phyloP scores from a whole-genome alignment of 1,140 invertebrate genomes.

The Vanessa atalanta region DNA sequence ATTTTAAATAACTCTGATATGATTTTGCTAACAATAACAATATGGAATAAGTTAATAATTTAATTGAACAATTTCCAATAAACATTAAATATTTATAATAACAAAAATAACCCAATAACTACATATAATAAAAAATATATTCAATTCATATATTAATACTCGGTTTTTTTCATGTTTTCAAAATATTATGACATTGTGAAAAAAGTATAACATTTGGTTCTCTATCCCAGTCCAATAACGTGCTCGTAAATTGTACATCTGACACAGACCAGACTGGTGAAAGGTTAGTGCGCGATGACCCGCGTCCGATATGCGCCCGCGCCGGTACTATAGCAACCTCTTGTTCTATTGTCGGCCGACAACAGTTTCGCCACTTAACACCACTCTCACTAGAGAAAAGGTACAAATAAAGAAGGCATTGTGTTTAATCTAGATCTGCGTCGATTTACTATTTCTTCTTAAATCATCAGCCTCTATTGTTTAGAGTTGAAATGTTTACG shows the following conservation, averaged over 20 bases:
- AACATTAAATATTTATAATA: too few species aligned
- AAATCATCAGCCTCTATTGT: constrained; percentile 52
- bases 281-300: constrained; percentile 70
- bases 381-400: constrained; percentile 72
- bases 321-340: constrained; percentile 50
- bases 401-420: constrained; percentile 71
- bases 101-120: too few species aligned
- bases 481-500: constrained; percentile 34
- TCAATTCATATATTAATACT: too few species aligned
- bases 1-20: background rate
- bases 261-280: constrained; percentile 47
- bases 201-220: background rate
- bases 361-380: constrained; percentile 71
- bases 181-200: too few species aligned
- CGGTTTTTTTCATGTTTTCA: too few species aligned
- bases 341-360: constrained; percentile 57
- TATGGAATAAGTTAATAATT: too few species aligned
- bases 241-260: constrained; percentile 3
- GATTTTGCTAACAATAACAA: too few species aligned
- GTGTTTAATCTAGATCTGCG: constrained; percentile 72
- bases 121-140: too few species aligned
- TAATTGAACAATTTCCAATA: too few species aligned
- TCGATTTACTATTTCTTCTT: constrained; percentile 44
- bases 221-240: background rate
- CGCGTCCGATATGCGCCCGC: constrained; percentile 48